Evolutionary conservation across 1,140 invertebrate species (phyloP).

Genomic region (Babylonia areolata): DNA sequence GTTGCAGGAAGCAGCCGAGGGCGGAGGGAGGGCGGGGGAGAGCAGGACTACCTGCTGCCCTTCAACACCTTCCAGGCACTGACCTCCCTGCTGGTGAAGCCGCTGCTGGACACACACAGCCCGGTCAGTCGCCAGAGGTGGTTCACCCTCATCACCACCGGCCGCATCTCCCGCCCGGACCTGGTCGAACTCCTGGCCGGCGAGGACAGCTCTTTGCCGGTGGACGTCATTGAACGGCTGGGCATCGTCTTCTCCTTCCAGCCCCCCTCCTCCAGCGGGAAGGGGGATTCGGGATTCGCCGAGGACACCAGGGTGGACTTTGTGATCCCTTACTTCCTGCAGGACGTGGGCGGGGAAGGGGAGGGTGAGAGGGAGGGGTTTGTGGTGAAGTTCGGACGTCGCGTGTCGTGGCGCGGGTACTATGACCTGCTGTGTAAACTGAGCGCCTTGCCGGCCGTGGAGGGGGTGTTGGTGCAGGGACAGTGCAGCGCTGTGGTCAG

Average conservation of each 20-base stretch:
- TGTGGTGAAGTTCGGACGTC: neutral
- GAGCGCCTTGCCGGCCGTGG: conserved; percentile 24
- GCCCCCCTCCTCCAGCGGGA: neutral
- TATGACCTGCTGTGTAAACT: neutral
- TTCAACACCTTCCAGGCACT: conserved; percentile 20
- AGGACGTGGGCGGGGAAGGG: neutral
- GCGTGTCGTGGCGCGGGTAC: neutral
- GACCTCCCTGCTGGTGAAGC: conserved; percentile 13
- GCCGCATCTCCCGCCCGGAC: neutral
- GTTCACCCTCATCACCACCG: conserved; percentile 23
- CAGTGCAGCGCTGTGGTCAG: neutral
- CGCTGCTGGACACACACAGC: neutral
- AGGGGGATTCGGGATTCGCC: conserved; percentile 24
- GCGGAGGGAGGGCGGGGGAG: too few species aligned
- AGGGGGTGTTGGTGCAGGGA: neutral
- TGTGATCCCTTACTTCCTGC: conserved; percentile 30
- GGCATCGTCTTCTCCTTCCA: conserved; percentile 15
- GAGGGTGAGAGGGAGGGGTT: neutral
- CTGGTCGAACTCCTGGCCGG: neutral
- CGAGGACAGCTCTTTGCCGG: neutral
- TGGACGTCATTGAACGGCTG: neutral
- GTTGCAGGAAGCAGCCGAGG: too few species aligned
- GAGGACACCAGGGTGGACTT: conserved; percentile 19
- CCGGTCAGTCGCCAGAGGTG: conserved; percentile 19
- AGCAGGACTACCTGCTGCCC: conserved; percentile 28